Evolutionary conservation across 2,113 vertebrate genomes (phyloP).

Genomic region (Trematomus loennbergii): DNA sequence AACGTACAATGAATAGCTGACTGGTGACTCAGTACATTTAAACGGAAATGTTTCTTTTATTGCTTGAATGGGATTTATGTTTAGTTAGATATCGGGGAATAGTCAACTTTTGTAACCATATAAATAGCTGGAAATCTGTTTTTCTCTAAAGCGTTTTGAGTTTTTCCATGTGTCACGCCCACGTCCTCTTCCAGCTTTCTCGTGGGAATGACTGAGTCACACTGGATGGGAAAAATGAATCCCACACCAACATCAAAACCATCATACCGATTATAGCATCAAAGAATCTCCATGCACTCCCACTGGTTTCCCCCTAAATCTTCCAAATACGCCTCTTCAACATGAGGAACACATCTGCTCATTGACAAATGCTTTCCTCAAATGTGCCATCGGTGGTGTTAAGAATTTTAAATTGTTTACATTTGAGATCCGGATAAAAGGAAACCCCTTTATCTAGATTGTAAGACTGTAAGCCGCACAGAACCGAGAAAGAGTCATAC

Average conservation of each 20-base stretch:
- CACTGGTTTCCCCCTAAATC: slow-evolving; percentile 30
- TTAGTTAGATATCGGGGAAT: neutral
- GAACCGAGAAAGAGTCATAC: neutral
- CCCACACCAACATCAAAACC: slow-evolving; percentile 56
- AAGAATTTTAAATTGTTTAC: slow-evolving; percentile 14
- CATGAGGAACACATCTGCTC: slow-evolving; percentile 20
- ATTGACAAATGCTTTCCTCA: neutral
- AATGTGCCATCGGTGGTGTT: neutral
- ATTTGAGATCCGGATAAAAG: neutral
- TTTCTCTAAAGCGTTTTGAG: neutral
- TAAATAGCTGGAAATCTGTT: neutral
- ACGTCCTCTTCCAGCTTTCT: slow-evolving; percentile 25
- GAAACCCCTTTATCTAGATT: neutral
- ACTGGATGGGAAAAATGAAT: slow-evolving; percentile 19
- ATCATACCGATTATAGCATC: slow-evolving; percentile 46
- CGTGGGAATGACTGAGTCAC: slow-evolving; percentile 80
- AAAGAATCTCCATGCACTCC: slow-evolving; percentile 33
- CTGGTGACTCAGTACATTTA: neutral
- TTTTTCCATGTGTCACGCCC: slow-evolving; percentile 28
- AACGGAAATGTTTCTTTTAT: neutral
- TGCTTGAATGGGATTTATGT: neutral
- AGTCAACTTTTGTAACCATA: neutral
- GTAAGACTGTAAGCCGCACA: neutral
- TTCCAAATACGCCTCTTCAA: slow-evolving; percentile 8
- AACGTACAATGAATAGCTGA: slow-evolving; percentile 14